A percentile compares a stretch with the other conserved stretches of the same genome.
phyloP scores from a whole-genome alignment of 2,113 vertebrate genomes.

The Pelodiscus sinensis region DNA sequence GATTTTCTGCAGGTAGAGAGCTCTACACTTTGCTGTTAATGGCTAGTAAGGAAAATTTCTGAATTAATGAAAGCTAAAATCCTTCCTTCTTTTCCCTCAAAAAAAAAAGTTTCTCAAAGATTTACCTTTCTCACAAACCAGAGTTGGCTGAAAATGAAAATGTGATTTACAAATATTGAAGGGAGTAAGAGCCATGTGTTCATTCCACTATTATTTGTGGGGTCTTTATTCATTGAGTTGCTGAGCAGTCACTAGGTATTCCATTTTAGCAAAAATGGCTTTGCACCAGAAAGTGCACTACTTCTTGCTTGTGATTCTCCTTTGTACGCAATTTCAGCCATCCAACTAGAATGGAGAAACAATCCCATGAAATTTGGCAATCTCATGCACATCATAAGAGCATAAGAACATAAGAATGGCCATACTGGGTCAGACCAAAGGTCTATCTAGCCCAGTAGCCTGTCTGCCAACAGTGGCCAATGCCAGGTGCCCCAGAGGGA shows the following conservation, averaged over 20 bases:
- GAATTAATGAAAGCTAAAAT: background rate
- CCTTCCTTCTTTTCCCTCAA: background rate
- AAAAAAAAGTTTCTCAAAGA: background rate
- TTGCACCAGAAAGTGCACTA: background rate
- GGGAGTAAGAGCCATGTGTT: background rate
- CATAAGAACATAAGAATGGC: no score
- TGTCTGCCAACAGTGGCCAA: no score
- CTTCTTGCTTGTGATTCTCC: background rate
- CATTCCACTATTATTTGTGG: background rate
- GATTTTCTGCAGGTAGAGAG: background rate
- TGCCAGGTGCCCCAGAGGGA: no score
- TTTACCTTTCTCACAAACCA: fast-evolving
- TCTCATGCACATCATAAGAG: no score
- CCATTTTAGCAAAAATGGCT: background rate
- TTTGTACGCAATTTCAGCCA: background rate
- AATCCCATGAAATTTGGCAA: background rate
- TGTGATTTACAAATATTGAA: background rate
- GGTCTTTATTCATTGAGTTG: background rate
- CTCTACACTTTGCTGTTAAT: background rate
- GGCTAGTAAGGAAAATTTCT: background rate
- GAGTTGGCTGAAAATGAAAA: background rate
- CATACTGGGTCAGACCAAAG: no score
- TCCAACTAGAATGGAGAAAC: background rate
- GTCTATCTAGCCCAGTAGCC: no score
- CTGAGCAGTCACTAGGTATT: background rate